Base-by-base conservation (phyloP, 1,140 invertebrate genomes). In the Microplitis mediator region DNA sequence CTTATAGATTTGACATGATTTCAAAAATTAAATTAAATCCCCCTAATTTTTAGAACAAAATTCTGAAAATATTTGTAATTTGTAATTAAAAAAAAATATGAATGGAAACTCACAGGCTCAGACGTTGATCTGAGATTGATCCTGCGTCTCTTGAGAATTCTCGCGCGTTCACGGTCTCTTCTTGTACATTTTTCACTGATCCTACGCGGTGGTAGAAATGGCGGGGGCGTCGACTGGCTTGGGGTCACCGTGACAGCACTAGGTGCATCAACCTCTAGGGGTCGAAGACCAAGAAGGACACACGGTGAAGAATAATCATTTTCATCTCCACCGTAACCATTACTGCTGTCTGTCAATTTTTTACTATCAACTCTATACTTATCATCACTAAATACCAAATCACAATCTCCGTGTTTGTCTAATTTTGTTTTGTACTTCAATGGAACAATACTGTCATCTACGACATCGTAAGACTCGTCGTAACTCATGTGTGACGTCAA, bases 81-180 rank as follows among this genome's bases (percentile, higher is more conserved):
- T 62, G 3, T 64, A 32, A 23, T 58, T 39, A 4, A 68, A 58
- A 34, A 52, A 34, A 52, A 32, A 4, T 23, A 56, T 14, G 8
- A 8, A 72, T 4, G 50, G 16, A 23, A 70, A 84, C 85, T 87
- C 80, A 87, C 86, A 73, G 86, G 85, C 58, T 86, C 85, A 36
- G 86, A 87, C 4, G 81, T 77, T 2, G 85, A 86, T 71, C 85
- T 81, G 23, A 81, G 81, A 54, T 80, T 81, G 76, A 85, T 82
- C 64, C 77, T 85, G 8, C 84, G 80, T 13, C 85, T 78, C 50
- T 84, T 69, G 3, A 87, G 76, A 34, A 86, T 73, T 65, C 84
- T 78, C 23, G 82, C 86, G 3, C 86, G 75, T 65, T 86, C 83
- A 4, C 84, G 73, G 70, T 87, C 85, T n/a, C 83, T 80, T 56